Conservation (phyloP, 2,888 invertebrate genomes). For the Tinea trinotella region DNA sequence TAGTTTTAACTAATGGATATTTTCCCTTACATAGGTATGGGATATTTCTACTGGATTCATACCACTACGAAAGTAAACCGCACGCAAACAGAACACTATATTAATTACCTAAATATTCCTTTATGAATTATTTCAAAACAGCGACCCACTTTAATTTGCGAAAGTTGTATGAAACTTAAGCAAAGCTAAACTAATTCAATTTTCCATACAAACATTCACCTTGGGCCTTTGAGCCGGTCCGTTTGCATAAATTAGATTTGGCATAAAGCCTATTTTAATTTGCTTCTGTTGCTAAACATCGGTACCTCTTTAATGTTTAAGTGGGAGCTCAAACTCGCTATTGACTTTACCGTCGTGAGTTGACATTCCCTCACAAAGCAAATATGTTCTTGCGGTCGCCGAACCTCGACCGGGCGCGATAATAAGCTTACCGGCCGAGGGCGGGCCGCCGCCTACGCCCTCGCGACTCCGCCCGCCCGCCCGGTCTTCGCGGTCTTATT, state of each 20-base stretch:
- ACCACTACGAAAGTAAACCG: too few relatives aligned
- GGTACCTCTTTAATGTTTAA: slow-evolving; percentile 64
- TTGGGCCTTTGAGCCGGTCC: slow-evolving; percentile 37
- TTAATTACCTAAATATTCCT: too few relatives aligned
- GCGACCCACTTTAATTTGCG: too few relatives aligned
- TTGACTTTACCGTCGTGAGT: slow-evolving; percentile 37
- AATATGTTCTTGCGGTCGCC: slow-evolving; percentile 51
- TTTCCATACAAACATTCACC: slow-evolving; percentile 60
- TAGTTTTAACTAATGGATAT: not conserved
- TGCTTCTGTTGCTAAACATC: slow-evolving; percentile 63
- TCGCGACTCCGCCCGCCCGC: slow-evolving; percentile 35
- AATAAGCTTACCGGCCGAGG: slow-evolving; percentile 61
- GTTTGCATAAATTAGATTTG: slow-evolving; percentile 67
- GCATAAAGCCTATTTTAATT: slow-evolving; percentile 71
- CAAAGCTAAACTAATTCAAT: slow-evolving; percentile 56
- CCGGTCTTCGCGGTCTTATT: slow-evolving; percentile 51
- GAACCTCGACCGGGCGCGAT: slow-evolving; percentile 40
- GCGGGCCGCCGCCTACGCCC: slow-evolving; percentile 31
- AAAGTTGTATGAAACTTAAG: slow-evolving; percentile 23
- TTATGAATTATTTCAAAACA: not conserved
- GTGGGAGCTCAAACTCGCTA: slow-evolving; percentile 50
- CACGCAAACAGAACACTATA: too few relatives aligned
- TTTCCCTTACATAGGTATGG: too few relatives aligned
- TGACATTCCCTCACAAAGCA: slow-evolving; percentile 59
- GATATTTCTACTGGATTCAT: too few relatives aligned